Base-by-base conservation (phyloP, 2,888 invertebrate species). In the Heterodera filipjevi region DNA sequence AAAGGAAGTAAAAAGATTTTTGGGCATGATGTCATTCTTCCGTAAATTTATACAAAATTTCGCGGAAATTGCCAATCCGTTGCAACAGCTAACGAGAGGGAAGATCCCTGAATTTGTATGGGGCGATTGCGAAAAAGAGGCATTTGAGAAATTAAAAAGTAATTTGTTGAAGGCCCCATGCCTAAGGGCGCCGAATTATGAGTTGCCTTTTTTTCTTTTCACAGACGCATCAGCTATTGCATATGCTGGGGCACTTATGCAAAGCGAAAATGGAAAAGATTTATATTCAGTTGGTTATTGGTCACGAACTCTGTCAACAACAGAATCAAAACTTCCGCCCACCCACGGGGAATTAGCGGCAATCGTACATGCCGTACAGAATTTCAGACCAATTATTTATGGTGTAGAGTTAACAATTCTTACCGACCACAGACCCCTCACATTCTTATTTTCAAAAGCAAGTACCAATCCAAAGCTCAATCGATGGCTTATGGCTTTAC, bases 21-120 rank as follows among this genome's bases (percentile, higher is more conserved):
- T 85, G 5, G 85, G 83, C 3, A 46, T 81, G 35, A 80, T 78
- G 2, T 66, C 77, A 16, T 83, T 84, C 27, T 85, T 53, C 22
- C 32, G 83, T 3, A 22, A 77, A 39, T 86, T 80, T 53, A 80
- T 83, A 19, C 16, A 44, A 0, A 30, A 82, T 32, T 83, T 86
- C 44, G 19, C 82, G 1, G 39, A 12, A 6, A 80, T 85, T 0
- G 66, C 71, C 0, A 71, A 46, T 19, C 83, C 83, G 0, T 66
- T 86, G 22, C 46, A 77, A 22, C 33, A 73, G n/a, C 71, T 86
- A 22, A 39, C 39, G 10, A 39, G 10, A 10, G 39, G 10, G 10
- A 39, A 10, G 10, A 10, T 39, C 75, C n/a, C n/a, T n/a, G 16
- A 64, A 16, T 85, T 83, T 53, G 19, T n/a, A 12, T 85, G 85